These are phyloP conservation scores for Cephus rjabovi DNA, from an alignment of 2,888 invertebrate genomes.

Conservation along the genomic window DNA sequence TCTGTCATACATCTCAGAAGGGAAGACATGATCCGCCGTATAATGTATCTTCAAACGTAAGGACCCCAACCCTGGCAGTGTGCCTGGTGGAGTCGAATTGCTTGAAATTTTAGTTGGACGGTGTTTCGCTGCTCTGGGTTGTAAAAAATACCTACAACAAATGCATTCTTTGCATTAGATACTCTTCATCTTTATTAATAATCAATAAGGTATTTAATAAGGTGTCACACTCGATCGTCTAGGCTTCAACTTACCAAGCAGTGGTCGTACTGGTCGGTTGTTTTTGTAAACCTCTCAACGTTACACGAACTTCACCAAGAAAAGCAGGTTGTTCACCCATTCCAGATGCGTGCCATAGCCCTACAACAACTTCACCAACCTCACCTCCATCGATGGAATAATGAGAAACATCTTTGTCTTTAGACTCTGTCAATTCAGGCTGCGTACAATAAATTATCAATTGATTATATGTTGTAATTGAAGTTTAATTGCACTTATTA, in stretches of 20 bases:
- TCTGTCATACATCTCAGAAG: constrained; percentile 82
- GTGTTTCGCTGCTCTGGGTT: constrained; percentile 76
- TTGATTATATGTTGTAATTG: not conserved
- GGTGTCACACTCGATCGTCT: not conserved
- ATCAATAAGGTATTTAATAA: not conserved
- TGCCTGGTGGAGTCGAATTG: constrained; percentile 79
- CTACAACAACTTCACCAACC: constrained; percentile 83
- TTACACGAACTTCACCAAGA: constrained; percentile 88
- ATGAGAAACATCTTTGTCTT: constrained; percentile 61
- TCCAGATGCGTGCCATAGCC: constrained; percentile 87
- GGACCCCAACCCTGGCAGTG: constrained; percentile 82
- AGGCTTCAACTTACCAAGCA: constrained; percentile 76
- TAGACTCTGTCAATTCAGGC: constrained; percentile 58
- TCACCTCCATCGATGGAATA: constrained; percentile 72
- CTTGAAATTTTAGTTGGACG: constrained; percentile 71
- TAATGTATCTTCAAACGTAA: constrained; percentile 88
- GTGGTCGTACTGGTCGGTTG: constrained; percentile 72
- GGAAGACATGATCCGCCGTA: constrained; percentile 90
- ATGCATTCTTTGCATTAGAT: constrained; percentile 9
- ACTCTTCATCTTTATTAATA: not conserved
- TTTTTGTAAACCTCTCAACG: constrained; percentile 77
- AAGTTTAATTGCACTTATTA: not conserved
- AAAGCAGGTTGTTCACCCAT: constrained; percentile 85
- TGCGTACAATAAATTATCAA: constrained; percentile 25
- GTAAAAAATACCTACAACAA: constrained; percentile 78